Evolutionary conservation across 2,888 invertebrate genomes (phyloP).

Genomic region (Perithous albicinctus): DNA sequence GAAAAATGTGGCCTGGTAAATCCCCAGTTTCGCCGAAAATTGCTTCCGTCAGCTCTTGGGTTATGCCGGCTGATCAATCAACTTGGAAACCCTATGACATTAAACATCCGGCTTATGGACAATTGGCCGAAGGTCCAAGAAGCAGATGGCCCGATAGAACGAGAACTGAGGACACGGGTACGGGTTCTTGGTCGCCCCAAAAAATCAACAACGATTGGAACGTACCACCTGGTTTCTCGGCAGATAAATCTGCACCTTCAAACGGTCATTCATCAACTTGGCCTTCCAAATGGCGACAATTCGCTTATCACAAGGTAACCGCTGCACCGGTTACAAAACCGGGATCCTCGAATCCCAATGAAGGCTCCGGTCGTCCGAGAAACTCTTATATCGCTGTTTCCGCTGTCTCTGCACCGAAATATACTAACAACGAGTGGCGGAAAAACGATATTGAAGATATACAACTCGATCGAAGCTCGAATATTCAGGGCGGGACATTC

Average conservation of each 20-base stretch:
- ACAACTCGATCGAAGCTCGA: conserved; percentile 63
- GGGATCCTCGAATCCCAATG: conserved; percentile 70
- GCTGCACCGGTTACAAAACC: conserved; percentile 76
- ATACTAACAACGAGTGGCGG: conserved; percentile 78
- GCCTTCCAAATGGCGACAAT: conserved; percentile 82
- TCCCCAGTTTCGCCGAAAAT: conserved; percentile 72
- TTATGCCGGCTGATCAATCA: conserved; percentile 74
- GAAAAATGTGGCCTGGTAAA: conserved; percentile 68
- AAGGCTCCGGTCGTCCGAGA: conserved; percentile 71
- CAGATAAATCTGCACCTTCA: conserved; percentile 50
- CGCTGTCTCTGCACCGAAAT: conserved; percentile 78
- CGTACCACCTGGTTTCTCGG: conserved; percentile 67
- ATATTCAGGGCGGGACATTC: conserved; percentile 32
- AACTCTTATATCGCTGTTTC: conserved; percentile 83
- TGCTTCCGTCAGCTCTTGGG: conserved; percentile 75
- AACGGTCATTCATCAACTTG: conserved; percentile 70
- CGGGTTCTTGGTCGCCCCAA: conserved; percentile 65
- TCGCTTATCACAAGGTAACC: conserved; percentile 81
- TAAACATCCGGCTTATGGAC: conserved; percentile 64
- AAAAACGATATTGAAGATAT: conserved; percentile 80
- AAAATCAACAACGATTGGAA: conserved; percentile 76
- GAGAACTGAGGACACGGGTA: conserved; percentile 56
- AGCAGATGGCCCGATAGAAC: conserved; percentile 64
- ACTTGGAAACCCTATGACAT: conserved; percentile 76
- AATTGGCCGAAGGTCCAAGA: conserved; percentile 49